phyloP scores from a whole-genome alignment of 2,797 vertebrate species.

The Schizothorax lantsangensis region DNA sequence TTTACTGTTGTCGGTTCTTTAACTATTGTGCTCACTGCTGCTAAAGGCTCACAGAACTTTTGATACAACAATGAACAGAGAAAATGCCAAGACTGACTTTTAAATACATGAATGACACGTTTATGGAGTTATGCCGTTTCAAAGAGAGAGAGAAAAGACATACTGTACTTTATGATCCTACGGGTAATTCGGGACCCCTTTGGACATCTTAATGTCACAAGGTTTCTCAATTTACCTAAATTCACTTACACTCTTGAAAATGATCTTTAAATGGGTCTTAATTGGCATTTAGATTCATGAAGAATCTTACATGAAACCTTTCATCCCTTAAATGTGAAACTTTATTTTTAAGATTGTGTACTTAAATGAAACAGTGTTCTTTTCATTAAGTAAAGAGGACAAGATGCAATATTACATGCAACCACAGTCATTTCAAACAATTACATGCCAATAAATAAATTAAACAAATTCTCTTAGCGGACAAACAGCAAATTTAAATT shows the following conservation, averaged over 20 bases:
- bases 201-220: background rate
- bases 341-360: background rate
- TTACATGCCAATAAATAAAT: background rate
- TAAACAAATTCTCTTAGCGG: background rate
- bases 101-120: too few relatives aligned
- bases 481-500: background rate
- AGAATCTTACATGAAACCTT: background rate
- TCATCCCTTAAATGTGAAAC: background rate
- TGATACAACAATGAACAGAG: background rate
- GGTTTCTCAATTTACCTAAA: background rate
- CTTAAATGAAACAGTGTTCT: background rate
- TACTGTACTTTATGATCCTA: background rate
- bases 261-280: background rate
- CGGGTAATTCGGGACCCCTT: background rate
- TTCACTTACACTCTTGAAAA: background rate
- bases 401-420: background rate
- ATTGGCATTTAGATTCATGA: background rate
- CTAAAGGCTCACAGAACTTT: background rate
- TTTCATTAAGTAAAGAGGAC: background rate
- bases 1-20: background rate
- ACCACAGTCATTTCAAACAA: background rate
- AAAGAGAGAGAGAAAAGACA: background rate
- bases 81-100: background rate
- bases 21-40: too few relatives aligned
- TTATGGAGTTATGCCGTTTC: background rate